Conservation (phyloP, 2,113 vertebrate genomes). For the Pygoscelis antarcticus region DNA sequence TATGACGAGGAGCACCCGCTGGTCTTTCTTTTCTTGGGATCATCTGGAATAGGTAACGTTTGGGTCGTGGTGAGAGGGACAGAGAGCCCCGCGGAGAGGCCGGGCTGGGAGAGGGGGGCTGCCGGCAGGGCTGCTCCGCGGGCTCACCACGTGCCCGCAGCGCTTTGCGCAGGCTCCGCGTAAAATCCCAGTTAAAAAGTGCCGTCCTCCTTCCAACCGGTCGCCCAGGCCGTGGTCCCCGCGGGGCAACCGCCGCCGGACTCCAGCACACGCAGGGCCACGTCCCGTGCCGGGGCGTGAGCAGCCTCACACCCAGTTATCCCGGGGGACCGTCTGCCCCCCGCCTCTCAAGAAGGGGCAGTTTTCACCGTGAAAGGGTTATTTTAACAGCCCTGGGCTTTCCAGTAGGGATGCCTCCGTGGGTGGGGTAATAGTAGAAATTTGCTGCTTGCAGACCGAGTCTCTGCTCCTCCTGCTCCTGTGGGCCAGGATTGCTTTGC, state of each 20-base stretch:
- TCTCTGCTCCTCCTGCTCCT: neutral
- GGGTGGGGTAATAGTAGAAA: neutral
- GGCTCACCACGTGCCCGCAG: neutral
- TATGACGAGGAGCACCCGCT: slow-evolving; percentile 97
- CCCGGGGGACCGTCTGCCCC: neutral
- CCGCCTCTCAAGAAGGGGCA: no score
- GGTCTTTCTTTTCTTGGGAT: slow-evolving; percentile 96
- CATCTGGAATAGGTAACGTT: slow-evolving; percentile 92
- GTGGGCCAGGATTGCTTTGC: neutral
- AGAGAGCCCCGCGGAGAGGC: neutral
- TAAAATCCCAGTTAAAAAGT: neutral
- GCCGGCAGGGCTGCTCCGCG: neutral
- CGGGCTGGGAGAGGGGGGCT: neutral
- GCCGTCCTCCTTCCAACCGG: neutral
- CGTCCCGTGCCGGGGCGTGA: neutral
- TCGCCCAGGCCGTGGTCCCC: neutral
- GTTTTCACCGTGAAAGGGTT: neutral
- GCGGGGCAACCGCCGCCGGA: neutral
- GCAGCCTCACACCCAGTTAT: neutral
- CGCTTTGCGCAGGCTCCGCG: neutral
- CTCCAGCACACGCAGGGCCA: neutral
- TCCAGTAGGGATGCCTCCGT: neutral
- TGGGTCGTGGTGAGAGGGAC: neutral
- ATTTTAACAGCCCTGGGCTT: neutral
- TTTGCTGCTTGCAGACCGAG: neutral